Percentiles rank a stretch among this genome's conserved stretches.
phyloP scores from a whole-genome alignment of 2,888 invertebrate genomes.

The Drosophila recens region DNA sequence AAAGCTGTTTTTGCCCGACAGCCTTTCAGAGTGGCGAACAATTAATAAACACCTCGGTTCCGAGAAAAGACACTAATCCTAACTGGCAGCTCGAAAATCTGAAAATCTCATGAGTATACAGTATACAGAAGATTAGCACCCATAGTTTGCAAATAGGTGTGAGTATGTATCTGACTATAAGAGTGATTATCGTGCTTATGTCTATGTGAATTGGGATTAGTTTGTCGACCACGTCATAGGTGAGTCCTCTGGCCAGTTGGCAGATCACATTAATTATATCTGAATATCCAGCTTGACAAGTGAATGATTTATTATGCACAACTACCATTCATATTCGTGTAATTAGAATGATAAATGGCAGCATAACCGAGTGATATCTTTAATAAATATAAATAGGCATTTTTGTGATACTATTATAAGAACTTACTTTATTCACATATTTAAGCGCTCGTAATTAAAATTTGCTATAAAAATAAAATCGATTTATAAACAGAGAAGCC shows the following conservation, averaged over 20 bases:
- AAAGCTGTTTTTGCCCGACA: neutral
- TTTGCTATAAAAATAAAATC: constrained; percentile 38
- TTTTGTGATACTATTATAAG: neutral
- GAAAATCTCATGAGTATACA: constrained; percentile 25
- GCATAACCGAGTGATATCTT: neutral
- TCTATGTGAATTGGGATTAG: constrained; percentile 14
- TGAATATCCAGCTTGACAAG: constrained; percentile 45
- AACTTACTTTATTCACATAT: neutral
- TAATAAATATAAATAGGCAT: constrained; percentile 7
- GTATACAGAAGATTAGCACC: constrained; percentile 23
- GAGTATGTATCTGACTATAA: constrained; percentile 8
- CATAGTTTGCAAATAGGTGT: constrained; percentile 18
- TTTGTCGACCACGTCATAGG: constrained; percentile 6
- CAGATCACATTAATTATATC: constrained; percentile 34
- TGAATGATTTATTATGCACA: constrained; percentile 49
- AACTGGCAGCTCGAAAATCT: constrained; percentile 37
- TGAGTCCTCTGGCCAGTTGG: constrained; percentile 16
- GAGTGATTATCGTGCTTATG: constrained; percentile 25
- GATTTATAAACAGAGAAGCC: constrained; percentile 39
- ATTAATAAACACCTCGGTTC: constrained; percentile 44
- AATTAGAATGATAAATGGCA: constrained; percentile 17
- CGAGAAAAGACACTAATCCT: constrained; percentile 27
- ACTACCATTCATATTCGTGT: constrained; percentile 12
- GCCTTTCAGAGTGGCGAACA: constrained; percentile 29
- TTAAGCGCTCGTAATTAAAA: constrained; percentile 5